phyloP scores from a whole-genome alignment of 1,140 invertebrate species.

The Mylabris phalerata region DNA sequence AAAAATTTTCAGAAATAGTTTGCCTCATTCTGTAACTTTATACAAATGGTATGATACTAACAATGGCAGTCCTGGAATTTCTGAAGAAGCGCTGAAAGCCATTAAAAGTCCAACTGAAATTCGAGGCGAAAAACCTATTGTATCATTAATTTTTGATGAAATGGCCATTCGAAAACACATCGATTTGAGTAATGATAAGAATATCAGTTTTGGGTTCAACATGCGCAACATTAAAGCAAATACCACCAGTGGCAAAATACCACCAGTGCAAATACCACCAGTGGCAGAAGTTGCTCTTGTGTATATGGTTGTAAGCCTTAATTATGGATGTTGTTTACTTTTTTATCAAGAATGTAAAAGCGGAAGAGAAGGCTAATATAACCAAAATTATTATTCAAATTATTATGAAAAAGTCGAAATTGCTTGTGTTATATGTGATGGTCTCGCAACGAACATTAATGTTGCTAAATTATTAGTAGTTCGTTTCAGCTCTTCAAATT shows the following conservation, averaged over 20 bases:
- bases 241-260: too few relatives aligned
- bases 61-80: conserved; percentile 32
- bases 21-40: conserved; percentile 32
- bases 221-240: conserved; percentile 10
- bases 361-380: conserved; percentile 25
- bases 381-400: conserved; percentile 21
- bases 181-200: conserved; percentile 27
- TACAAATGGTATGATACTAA: conserved; percentile 33
- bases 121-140: conserved; percentile 10
- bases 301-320: conserved; percentile 34
- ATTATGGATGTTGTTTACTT: conserved; percentile 35
- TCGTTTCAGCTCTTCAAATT: conserved; percentile 25
- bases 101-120: conserved; percentile 16
- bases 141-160: conserved; percentile 29
- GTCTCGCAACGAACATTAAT: conserved; percentile 26
- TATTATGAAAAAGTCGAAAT: too few relatives aligned
- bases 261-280: conserved; percentile 11
- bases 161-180: conserved; percentile 33
- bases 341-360: conserved; percentile 31
- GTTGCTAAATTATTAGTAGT: conserved; percentile 26
- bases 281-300: conserved; percentile 33
- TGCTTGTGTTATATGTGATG: conserved; percentile 20
- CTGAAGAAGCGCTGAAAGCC: conserved; percentile 24
- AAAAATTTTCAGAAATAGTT: conserved; percentile 24
- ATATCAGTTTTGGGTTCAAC: conserved; percentile 26